Percentiles rank a stretch among this genome's conserved stretches.
Evolutionary conservation across 2,797 vertebrate genomes (phyloP).

Genomic region (Jordanella pulchra): DNA sequence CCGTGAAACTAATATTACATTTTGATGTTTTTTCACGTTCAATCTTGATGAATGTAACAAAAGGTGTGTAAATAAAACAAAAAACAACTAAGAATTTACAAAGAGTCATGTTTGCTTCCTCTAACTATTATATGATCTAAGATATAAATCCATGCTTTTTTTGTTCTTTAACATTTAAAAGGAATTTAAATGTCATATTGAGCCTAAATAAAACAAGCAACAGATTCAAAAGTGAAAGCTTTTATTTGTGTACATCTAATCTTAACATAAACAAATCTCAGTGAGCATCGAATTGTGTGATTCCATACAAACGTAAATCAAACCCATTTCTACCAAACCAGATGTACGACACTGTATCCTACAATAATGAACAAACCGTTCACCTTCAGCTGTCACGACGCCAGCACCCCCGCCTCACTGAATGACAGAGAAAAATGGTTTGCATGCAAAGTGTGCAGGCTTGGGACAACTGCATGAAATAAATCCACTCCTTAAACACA

Average conservation of each 20-base stretch:
- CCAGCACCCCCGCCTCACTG: background rate
- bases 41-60: no score
- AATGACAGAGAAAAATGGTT: slow-evolving; percentile 3
- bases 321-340: background rate
- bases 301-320: background rate
- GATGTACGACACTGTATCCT: background rate
- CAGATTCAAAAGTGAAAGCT: background rate
- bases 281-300: background rate
- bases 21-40: no score
- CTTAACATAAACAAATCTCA: background rate
- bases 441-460: slow-evolving; percentile 11
- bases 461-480: slow-evolving; percentile 16
- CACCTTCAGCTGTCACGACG: background rate
- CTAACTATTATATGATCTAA: background rate
- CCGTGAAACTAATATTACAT: no score
- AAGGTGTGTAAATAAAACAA: background rate
- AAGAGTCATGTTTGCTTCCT: background rate
- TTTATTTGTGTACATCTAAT: background rate
- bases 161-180: background rate
- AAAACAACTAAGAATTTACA: background rate
- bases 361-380: background rate
- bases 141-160: background rate
- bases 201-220: background rate
- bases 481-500: slow-evolving; percentile 7
- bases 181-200: background rate